Conservation (phyloP, 2,888 invertebrate species). For the Tiliacea citrago region DNA sequence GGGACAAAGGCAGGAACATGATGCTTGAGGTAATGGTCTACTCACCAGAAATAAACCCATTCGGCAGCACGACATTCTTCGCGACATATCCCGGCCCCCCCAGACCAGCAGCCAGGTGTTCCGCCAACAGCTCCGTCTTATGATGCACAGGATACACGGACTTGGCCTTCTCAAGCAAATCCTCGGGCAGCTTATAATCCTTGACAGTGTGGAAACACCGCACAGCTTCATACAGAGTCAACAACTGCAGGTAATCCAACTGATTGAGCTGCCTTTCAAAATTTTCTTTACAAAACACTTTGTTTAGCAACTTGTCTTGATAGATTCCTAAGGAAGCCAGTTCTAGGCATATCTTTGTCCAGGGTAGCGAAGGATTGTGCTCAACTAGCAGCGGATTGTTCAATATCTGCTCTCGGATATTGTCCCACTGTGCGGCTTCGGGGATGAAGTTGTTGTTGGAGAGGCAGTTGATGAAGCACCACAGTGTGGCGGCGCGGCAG, state of each 20-base stretch:
- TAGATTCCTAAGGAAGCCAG: constrained; percentile 91
- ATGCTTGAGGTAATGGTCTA: background rate
- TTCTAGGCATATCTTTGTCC: constrained; percentile 89
- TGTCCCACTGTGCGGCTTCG: constrained; percentile 85
- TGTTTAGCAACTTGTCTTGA: constrained; percentile 87
- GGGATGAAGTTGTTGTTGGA: constrained; percentile 92
- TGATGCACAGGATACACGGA: constrained; percentile 75
- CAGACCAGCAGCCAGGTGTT: constrained; percentile 88
- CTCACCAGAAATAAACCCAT: constrained; percentile 90
- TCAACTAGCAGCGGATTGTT: constrained; percentile 80
- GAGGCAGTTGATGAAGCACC: constrained; percentile 89
- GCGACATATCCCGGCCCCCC: constrained; percentile 90
- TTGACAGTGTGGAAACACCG: constrained; percentile 81
- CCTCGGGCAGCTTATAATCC: constrained; percentile 79
- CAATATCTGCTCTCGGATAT: constrained; percentile 83
- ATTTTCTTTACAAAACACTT: constrained; percentile 88
- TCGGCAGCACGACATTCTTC: constrained; percentile 88
- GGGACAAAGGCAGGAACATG: background rate
- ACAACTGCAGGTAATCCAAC: constrained; percentile 86
- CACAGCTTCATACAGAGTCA: constrained; percentile 91
- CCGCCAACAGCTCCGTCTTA: constrained; percentile 83
- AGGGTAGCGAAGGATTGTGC: constrained; percentile 84
- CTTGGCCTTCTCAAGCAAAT: constrained; percentile 80
- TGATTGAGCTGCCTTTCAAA: constrained; percentile 80
- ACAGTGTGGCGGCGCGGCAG: constrained; percentile 82